Base-by-base conservation (phyloP, 2,113 vertebrate species). In the Dicentrarchus labrax region DNA sequence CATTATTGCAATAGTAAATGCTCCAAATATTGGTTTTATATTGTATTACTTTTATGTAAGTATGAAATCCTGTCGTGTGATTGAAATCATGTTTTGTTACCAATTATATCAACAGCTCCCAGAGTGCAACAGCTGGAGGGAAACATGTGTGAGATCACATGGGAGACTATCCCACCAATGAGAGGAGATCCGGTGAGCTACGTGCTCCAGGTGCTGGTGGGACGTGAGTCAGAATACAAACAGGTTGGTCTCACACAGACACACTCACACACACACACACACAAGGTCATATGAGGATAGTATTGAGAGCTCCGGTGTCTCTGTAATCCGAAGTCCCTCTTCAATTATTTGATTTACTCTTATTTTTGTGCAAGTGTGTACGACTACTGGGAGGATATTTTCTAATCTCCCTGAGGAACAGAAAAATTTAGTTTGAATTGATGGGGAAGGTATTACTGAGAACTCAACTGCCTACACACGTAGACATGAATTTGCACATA, bases 201-300 rank as follows among this genome's bases (percentile, higher is more conserved):
- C 45, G 85, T 98, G 73, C 96, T 99, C 4, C 98, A 99, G 94
- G 96, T 99, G 77, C 93, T 98, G 90, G 97, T 98, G 75, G 98
- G 98, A 82, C 97, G 97, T 89, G 98, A 99, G 86, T 97, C 97
- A 0, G 98, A 99, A 85, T 99, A 98, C 92, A 99, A 98, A 94
- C 98, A 99, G 98, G 98, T 99, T 93, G 47, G 96, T 85, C 15
- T 60, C 68, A 3, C 19, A 12, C 71, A 50, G 19, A n/a, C 21
- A 15, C 61, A 30, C 7, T 38, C 57, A 59, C 69, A 81, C 57
- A 50, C 47, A 60, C 3, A 45, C 8, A 68, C 67, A 54, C 69
- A 78, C 45, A 54, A 38, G 64, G 19, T 72, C 50, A 66, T 22
- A 61, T 39, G n/a, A 78, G 73, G 66, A 54, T 6, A 57, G 30